phyloP scores from a whole-genome alignment of 2,888 invertebrate genomes.

The Aphidoletes aphidimyza region DNA sequence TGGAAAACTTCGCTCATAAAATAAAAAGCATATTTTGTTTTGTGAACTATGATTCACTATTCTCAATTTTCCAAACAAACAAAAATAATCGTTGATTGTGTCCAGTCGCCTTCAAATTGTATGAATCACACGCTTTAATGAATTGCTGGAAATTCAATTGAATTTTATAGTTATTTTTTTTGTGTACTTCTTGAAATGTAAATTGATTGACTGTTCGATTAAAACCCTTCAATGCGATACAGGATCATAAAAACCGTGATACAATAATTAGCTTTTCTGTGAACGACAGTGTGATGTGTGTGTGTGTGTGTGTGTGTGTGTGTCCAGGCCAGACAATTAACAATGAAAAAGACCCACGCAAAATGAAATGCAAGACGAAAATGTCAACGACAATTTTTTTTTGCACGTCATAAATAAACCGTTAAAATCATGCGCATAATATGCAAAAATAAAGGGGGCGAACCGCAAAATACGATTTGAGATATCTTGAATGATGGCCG shows the following conservation, averaged over 20 bases:
- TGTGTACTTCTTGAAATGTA: neutral
- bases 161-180: too few relatives aligned
- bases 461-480: neutral
- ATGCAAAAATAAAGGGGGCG: neutral
- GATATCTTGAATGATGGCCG: neutral
- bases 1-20: neutral
- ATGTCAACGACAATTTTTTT: neutral
- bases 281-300: neutral
- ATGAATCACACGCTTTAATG: too few relatives aligned
- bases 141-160: too few relatives aligned
- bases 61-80: too few relatives aligned
- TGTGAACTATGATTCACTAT: too few relatives aligned
- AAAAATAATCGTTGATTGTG: too few relatives aligned
- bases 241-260: neutral
- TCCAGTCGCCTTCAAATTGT: too few relatives aligned
- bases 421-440: constrained; percentile 46
- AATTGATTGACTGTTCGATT: neutral
- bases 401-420: constrained; percentile 7
- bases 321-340: neutral
- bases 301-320: too few relatives aligned
- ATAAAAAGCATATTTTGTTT: too few relatives aligned
- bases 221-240: neutral
- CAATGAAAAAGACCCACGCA: neutral
- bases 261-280: neutral
- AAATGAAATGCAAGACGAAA: neutral